Base-by-base conservation (phyloP, 35 echinoderm and acorn worm genomes). In the Heliocidaris erythrogramma region DNA sequence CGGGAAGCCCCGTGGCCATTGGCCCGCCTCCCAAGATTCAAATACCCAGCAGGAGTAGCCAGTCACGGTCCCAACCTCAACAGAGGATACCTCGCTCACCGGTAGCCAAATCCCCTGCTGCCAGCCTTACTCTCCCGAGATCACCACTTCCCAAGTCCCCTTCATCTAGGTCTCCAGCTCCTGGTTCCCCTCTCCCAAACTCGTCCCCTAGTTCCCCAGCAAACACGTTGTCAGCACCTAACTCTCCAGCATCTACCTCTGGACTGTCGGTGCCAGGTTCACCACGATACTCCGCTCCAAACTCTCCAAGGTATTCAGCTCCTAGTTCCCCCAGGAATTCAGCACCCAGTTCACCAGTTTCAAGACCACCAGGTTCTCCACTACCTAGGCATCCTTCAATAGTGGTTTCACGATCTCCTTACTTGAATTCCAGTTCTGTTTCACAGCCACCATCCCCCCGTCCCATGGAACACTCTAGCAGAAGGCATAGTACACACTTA, bases 111-210 rank as follows among this genome's bases (percentile, higher is more conserved):
- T 95, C 94, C 29, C 85, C 94, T 35, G 94, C 95, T 17, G 93
- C 95, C 1, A 86, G 92, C 94, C 85, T 59, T 35, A 59, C 60
- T 24, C 48, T 88, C n/a, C 95, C 95, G 10, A 31, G 92, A 18
- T 98, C 97, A 52, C 97, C 96, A 21, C 85, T 90, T 32, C 95
- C 94, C 0, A 47, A 90, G 53, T 95, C 96, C 30, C 96, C 94
- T 42, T 95, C 89, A 86, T 88, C 94, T 30, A 42, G 31, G 21
- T 95, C 94, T 42, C 86, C 94, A 21, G 86, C 32, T 60, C 65
- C 96, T 42, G 78, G 92, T 49, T 93, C 96, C 71, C 93, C 96
- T 47, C 94, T 87, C 13, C 86, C 86, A 47, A 56, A 84, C 47
- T 94, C 96, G 12, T 30, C 93, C 30, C 95, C 96, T 30, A 59